Evolutionary conservation across 2,113 vertebrate genomes (phyloP).

Genomic region (Syrmaticus mikado): DNA sequence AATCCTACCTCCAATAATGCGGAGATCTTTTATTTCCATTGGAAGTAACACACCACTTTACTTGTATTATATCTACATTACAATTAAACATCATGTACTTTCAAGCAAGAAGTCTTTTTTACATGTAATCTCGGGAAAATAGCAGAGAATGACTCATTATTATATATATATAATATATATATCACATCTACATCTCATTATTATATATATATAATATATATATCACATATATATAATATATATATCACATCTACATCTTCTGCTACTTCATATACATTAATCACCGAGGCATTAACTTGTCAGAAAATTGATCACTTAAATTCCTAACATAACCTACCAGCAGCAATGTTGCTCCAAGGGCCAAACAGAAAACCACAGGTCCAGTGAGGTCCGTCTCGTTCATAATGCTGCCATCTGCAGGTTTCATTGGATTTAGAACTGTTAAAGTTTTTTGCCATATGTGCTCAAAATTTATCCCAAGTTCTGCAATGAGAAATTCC

Average conservation of each 20-base stretch:
- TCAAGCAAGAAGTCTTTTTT: background rate
- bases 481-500: conserved; percentile 77
- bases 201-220: background rate
- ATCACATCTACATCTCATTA: background rate
- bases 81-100: background rate
- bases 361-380: conserved; percentile 85
- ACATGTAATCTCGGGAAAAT: background rate
- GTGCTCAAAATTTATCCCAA: conserved; percentile 92
- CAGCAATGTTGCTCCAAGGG: conserved; percentile 84
- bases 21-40: background rate
- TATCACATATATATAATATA: no score
- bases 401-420: conserved; percentile 93
- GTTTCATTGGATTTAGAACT: conserved; percentile 88
- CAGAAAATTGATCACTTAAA: background rate
- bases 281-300: background rate
- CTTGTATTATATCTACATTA: background rate
- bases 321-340: conserved; percentile 75
- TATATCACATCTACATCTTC: background rate
- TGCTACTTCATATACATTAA: background rate
- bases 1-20: background rate
- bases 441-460: conserved; percentile 93
- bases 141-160: background rate
- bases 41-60: background rate
- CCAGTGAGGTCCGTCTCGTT: conserved; percentile 90
- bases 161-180: background rate